Conservation (phyloP, 2,113 vertebrate species). For the Sylvilagus bachmani region DNA sequence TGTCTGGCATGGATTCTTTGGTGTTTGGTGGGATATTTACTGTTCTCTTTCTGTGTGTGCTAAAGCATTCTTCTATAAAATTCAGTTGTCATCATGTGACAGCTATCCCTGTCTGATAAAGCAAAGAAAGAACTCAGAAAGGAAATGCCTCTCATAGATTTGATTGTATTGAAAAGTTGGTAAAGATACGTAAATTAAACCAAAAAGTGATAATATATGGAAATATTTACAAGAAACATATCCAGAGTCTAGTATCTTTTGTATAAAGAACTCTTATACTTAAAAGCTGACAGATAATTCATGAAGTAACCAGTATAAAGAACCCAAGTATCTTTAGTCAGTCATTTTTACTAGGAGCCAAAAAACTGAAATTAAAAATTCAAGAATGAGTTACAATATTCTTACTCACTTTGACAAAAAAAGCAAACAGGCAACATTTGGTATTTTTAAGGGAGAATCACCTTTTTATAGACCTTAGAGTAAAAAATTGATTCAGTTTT, state of each 20-base stretch:
- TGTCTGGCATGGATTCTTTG: no score
- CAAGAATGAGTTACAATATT: neutral
- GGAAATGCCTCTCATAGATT: neutral
- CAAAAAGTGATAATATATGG: neutral
- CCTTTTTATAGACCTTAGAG: neutral
- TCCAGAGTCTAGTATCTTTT: neutral
- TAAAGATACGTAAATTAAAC: neutral
- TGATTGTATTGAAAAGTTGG: conserved; percentile 4
- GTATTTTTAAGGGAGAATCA: neutral
- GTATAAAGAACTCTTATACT: conserved; percentile 22
- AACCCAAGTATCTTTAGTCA: neutral
- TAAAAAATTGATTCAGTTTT: conserved; percentile 41
- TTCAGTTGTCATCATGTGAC: conserved; percentile 31
- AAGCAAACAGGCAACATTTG: neutral
- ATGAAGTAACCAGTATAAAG: neutral
- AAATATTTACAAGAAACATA: conserved; percentile 21
- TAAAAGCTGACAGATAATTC: conserved; percentile 45
- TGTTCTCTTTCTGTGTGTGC: conserved; percentile 36
- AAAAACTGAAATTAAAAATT: conserved; percentile 54
- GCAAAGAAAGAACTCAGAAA: neutral
- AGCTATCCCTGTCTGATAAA: neutral
- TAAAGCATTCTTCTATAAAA: conserved; percentile 46
- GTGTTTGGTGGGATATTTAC: neutral
- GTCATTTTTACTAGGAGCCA: neutral
- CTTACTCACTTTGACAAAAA: conserved; percentile 34